Base-by-base conservation (phyloP, 2,113 vertebrate species). In the Varanus komodoensis region DNA sequence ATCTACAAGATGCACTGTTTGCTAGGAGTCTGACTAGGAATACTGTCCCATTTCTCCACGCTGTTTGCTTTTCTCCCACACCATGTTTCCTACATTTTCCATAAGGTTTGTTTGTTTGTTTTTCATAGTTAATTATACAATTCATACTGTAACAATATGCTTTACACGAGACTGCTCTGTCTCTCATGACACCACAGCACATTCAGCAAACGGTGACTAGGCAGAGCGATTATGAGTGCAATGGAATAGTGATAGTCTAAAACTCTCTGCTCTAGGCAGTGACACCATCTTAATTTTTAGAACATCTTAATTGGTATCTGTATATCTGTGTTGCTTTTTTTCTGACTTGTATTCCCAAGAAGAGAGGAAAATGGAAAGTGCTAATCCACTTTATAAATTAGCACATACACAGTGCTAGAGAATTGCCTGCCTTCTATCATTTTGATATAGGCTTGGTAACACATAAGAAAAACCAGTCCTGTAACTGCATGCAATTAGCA, bases 311-410 rank as follows among this genome's bases (percentile, higher is more conserved):
- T 95, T 94, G 91, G 69, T 29, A 90, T 64, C 90, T n/a, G 38
- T 8, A 90, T 44, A 78, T 88, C 91, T 87, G 8, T 64, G 61
- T 64, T 90, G 92, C 94, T 95, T 92, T 87, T 92, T 92, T 88
- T 88, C 57, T 54, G 90, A 54, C 67, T 92, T 87, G 92, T 90
- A 89, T 90, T 89, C 67, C 44, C 86, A 91, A 32, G 4, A 88
- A 32, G 9, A 89, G 88, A 68, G 88, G 87, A 93, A 93, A 89
- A 80, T 82, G 67, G 29, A 90, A 97, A 90, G 87, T 90, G 94
- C 86, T 95, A 96, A 96, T 93, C 94, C 94, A 95, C 96, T 92
- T 97, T 96, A 96, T 97, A 97, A 97, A 97, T 97, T 96, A 97
- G 92, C 95, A 94, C 68, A 9, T 89, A 83, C 34, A 67, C 75